Evolutionary conservation across 2,113 vertebrate genomes (phyloP).

Genomic region (Neolamprologus devosi): DNA sequence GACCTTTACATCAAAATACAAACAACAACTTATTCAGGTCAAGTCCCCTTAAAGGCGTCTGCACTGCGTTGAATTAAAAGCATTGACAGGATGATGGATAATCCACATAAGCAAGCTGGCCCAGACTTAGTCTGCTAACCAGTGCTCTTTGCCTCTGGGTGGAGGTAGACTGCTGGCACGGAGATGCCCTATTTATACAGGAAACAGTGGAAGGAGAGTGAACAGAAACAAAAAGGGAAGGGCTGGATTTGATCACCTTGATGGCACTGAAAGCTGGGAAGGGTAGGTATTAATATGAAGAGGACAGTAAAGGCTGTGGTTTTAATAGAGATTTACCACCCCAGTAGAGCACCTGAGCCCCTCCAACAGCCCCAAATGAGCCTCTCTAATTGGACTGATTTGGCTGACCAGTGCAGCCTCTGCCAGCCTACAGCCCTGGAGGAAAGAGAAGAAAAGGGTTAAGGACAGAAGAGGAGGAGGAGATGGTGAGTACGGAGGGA

Average conservation of each 20-base stretch:
- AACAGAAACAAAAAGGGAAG: background rate
- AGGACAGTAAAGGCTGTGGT: background rate
- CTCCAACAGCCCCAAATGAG: conserved; percentile 17
- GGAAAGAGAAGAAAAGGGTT: background rate
- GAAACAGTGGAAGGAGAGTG: background rate
- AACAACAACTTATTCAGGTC: conserved; percentile 57
- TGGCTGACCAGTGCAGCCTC: conserved; percentile 35
- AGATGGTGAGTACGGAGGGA: background rate
- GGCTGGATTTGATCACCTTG: conserved; percentile 3
- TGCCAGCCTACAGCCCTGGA: background rate
- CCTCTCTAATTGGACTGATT: conserved; percentile 49
- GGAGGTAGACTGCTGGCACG: background rate
- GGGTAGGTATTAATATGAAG: background rate
- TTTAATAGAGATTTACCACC: conserved; percentile 37
- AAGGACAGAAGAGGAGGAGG: background rate
- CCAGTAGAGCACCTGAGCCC: conserved; percentile 16
- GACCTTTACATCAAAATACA: conserved; percentile 52
- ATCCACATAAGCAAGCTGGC: background rate
- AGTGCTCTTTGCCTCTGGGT: background rate
- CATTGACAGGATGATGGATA: conserved; percentile 62
- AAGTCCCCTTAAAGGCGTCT: conserved; percentile 28
- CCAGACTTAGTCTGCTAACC: conserved; percentile 1
- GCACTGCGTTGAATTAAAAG: conserved; percentile 34
- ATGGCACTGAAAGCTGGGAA: background rate
- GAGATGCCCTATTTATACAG: conserved; percentile 22